Percentiles rank a stretch among this genome's conserved stretches.
phyloP scores from a whole-genome alignment of 2,797 vertebrate species.

The Microchirus variegatus region DNA sequence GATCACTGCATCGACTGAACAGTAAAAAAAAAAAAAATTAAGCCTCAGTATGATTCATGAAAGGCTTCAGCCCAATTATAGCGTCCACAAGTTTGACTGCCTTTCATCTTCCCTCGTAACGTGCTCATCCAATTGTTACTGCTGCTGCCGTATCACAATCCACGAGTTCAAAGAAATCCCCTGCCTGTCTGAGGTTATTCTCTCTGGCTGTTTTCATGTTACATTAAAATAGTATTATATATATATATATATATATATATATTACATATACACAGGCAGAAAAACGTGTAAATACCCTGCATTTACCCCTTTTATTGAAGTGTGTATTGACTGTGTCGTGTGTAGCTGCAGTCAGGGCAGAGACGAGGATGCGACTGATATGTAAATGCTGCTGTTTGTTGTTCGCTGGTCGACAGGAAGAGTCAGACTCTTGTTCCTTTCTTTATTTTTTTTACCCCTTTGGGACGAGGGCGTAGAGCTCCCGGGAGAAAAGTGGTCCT shows the following conservation, averaged over 20 bases:
- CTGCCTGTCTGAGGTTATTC: conserved; percentile 57
- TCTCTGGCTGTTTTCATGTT: conserved; percentile 34
- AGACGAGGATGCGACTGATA: too few relatives aligned
- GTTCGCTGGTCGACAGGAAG: conserved; percentile 52
- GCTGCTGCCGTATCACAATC: conserved; percentile 57
- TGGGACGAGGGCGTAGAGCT: conserved; percentile 59
- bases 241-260: too few relatives aligned
- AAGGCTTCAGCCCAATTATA: conserved; percentile 67
- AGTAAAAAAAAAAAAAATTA: conserved; percentile 53
- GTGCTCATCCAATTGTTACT: conserved; percentile 60
- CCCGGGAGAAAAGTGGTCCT: conserved; percentile 65
- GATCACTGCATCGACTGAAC: conserved; percentile 59
- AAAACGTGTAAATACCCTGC: conserved; percentile 7
- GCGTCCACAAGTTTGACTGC: conserved; percentile 62
- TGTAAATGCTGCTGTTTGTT: conserved; percentile 61
- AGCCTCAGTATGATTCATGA: conserved; percentile 62
- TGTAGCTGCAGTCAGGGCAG: too few relatives aligned
- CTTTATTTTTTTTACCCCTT: too few relatives aligned
- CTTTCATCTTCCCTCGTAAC: conserved; percentile 67
- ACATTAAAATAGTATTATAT: conserved; percentile 31
- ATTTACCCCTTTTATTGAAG: too few relatives aligned
- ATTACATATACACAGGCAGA: conserved; percentile 29
- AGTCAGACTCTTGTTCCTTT: conserved; percentile 55
- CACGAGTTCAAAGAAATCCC: conserved; percentile 62
- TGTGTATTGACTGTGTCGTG: too few relatives aligned